Percentiles rank a stretch among this genome's conserved stretches.
Conservation (phyloP, 2,113 vertebrate genomes). For the Tauraco erythrolophus region DNA sequence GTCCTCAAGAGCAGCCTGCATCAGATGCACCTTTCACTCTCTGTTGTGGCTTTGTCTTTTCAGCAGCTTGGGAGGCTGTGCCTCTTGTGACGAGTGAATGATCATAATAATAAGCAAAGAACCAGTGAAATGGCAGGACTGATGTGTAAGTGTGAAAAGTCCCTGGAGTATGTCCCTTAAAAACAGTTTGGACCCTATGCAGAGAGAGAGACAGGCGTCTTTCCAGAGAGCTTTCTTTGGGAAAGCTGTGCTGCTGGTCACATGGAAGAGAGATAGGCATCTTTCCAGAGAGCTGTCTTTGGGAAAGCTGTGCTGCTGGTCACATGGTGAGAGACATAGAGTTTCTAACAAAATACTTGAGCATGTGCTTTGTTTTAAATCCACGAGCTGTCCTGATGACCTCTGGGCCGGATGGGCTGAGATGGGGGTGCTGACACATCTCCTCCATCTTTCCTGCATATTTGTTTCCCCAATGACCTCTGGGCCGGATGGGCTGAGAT, state of each 20-base stretch:
- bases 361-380: not conserved
- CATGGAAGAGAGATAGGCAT: not conserved
- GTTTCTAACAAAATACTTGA: not conserved
- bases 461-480: not conserved
- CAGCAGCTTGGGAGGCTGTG: not conserved
- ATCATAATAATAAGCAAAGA: not conserved
- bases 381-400: fast-evolving
- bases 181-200: not conserved
- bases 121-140: not conserved
- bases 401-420: not conserved
- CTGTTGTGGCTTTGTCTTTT: not conserved
- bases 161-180: not conserved
- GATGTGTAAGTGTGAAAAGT: not conserved
- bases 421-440: not conserved
- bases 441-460: not conserved
- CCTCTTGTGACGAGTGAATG: not conserved
- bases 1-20: not conserved
- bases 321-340: not conserved
- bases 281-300: not conserved
- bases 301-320: not conserved
- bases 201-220: not conserved
- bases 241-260: not conserved
- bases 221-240: not conserved
- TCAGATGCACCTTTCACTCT: fast-evolving
- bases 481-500: not conserved